These are phyloP conservation scores for Ceyx melanurus DNA, from an alignment of 2,113 vertebrate species.

Conservation along the genomic window DNA sequence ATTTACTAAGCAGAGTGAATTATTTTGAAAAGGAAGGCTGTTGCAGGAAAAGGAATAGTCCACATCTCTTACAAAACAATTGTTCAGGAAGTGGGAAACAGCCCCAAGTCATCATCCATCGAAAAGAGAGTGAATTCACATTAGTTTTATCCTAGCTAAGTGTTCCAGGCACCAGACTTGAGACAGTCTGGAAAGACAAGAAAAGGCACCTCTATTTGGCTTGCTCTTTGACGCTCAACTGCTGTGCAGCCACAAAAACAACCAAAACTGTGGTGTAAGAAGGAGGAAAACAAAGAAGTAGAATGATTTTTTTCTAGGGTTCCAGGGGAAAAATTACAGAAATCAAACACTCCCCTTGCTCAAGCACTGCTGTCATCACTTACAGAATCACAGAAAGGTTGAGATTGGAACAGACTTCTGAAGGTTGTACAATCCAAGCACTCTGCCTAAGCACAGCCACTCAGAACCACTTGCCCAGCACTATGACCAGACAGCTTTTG, in stretches of 20 bases:
- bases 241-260: accelerated
- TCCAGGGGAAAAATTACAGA: not conserved
- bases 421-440: not conserved
- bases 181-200: not conserved
- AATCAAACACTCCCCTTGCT: not conserved
- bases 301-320: not conserved
- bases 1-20: not conserved
- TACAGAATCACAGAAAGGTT: not conserved
- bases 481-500: not conserved
- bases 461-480: not conserved
- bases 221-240: not conserved
- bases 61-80: not conserved
- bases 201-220: not conserved
- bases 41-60: not conserved
- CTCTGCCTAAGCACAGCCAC: not conserved
- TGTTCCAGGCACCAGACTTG: not conserved
- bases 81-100: not conserved
- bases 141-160: not conserved
- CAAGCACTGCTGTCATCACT: not conserved
- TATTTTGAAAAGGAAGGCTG: not conserved
- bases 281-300: not conserved
- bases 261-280: not conserved
- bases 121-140: not conserved
- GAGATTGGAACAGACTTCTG: not conserved
- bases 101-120: not conserved